Evolutionary conservation across 2,888 invertebrate genomes (phyloP), one percentile per base, ranked within the genome.

Genomic region (Holacanthella duospinosa): DNA sequence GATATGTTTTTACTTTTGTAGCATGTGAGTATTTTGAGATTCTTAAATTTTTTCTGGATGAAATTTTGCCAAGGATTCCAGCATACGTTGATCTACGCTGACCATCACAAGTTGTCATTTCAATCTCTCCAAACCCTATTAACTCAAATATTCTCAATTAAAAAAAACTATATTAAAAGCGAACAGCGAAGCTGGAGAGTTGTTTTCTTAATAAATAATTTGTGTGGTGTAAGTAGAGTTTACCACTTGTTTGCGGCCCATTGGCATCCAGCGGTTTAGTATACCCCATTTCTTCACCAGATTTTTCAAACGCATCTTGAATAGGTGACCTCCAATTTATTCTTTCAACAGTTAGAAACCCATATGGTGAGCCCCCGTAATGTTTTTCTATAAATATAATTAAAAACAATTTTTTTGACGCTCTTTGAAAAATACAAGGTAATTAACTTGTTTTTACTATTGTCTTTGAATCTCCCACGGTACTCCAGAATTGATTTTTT

Each of bases 11-110:
- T 26, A 67, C 70, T 59, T 69, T 70, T 26, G 55, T 61, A 1
- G 61, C 72, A 1, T 64, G 64, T 1, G 73, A 70, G 48, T 68
- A 73, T 61, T 66, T 60, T 1, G 63, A 67, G 43, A 73, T 64
- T 12, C 59, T 60, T 12, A 73, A 61, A 63, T 70, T 71, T 29
- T 59, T 28, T 29, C 67, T 55, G 12, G 43, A 1, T 43, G 61
- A 29, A 60, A 68, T 61, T 9, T 67, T 57, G 59, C 68, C 64
- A 12, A 72, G 2, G 54, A 72, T 71, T 29, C 68, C 69, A 2
- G 64, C 6, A 55, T 57, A 71, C 2, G 71, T 70, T 21, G 67
- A 67, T 55, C 28, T 59, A 19, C 72, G 63, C 43, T 64, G 43
- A 4, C 70, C 70, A 29, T 68, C 65, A 24, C 63, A 67, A 57